These are phyloP conservation scores for Brachypalpus laphriformis DNA, from an alignment of 2,888 invertebrate genomes.

Conservation along the genomic window DNA sequence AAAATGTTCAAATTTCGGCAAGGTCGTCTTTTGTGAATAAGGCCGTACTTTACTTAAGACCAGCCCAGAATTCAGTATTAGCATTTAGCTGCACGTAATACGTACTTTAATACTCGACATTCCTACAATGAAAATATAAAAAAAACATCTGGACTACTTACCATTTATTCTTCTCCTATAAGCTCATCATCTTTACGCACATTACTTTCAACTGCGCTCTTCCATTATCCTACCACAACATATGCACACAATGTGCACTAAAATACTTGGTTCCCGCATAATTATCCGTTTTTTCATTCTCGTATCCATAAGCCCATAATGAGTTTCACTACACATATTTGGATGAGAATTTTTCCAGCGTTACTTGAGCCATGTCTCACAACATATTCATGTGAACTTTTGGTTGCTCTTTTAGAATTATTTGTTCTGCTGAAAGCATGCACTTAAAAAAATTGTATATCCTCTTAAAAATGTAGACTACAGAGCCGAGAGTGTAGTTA, in stretches of 20 bases:
- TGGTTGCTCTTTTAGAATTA: neutral
- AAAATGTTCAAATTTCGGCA: too few relatives aligned
- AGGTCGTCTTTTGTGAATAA: too few relatives aligned
- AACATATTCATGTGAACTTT: neutral
- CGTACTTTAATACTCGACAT: too few relatives aligned
- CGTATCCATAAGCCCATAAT: conserved; percentile 6
- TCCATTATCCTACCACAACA: neutral
- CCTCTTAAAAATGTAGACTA: neutral
- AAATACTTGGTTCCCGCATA: conserved; percentile 2
- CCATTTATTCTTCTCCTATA: conserved; percentile 33
- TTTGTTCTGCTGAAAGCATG: conserved; percentile 4
- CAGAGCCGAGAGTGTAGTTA: neutral
- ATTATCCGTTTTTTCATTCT: conserved; percentile 2
- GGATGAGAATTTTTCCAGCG: neutral
- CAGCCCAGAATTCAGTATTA: too few relatives aligned
- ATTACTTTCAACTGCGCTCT: conserved; percentile 38
- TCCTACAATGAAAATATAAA: neutral
- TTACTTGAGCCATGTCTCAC: neutral
- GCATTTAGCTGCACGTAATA: too few relatives aligned
- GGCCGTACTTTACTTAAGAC: too few relatives aligned
- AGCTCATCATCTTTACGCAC: conserved; percentile 13
- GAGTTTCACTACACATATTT: neutral
- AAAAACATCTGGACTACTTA: neutral
- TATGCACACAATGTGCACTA: neutral
- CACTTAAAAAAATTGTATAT: neutral